Conservation (phyloP, 2,888 invertebrate genomes). For the Eupithecia subumbrata region DNA sequence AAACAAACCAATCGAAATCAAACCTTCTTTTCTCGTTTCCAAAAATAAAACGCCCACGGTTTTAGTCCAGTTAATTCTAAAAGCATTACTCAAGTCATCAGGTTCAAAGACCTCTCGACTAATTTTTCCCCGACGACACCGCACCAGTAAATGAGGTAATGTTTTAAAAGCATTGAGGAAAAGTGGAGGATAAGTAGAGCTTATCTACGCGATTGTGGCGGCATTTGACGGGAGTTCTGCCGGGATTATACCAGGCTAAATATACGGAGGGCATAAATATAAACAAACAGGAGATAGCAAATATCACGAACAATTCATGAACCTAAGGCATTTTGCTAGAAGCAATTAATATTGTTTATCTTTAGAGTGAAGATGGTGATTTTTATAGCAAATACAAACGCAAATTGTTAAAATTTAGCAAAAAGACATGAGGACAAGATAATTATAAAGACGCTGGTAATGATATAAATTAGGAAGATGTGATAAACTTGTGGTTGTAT, state of each 20-base stretch:
- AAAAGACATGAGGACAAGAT: not conserved
- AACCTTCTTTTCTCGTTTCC: not conserved
- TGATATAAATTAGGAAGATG: not conserved
- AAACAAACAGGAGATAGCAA: conserved; percentile 12
- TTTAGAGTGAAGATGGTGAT: not conserved
- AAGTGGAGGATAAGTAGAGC: conserved; percentile 54
- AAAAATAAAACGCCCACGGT: not conserved
- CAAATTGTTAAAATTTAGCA: not conserved
- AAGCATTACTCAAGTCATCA: conserved; percentile 36
- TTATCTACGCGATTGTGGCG: conserved; percentile 69
- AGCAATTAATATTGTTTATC: not conserved
- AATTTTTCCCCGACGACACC: conserved; percentile 40
- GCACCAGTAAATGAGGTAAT: conserved; percentile 56
- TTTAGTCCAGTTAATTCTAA: conserved; percentile 13
- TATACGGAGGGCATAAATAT: conserved; percentile 6
- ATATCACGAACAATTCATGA: not conserved
- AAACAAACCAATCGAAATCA: not conserved
- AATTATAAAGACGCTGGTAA: not conserved
- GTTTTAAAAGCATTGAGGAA: conserved; percentile 58
- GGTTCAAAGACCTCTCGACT: conserved; percentile 38
- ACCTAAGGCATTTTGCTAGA: not conserved
- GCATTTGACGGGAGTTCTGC: conserved; percentile 39
- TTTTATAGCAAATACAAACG: not conserved
- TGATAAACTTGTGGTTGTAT: not conserved
- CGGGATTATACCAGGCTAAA: conserved; percentile 5